Conservation (phyloP, 37 sponge, comb jelly and placozoan species). For the Diacarnus erythraeanus region DNA sequence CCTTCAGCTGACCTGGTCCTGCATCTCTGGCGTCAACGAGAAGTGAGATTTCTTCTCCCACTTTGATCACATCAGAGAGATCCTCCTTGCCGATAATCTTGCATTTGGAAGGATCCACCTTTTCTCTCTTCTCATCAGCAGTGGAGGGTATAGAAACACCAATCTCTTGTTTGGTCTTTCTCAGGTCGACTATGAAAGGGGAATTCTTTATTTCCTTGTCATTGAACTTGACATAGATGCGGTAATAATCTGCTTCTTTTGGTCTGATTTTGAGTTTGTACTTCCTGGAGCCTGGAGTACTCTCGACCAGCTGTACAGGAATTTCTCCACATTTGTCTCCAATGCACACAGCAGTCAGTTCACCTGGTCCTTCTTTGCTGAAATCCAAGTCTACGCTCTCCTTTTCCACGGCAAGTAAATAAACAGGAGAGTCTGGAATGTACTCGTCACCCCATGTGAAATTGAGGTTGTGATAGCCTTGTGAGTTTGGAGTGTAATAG, state of each 20-base stretch:
- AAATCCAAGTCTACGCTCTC: conserved; percentile 21
- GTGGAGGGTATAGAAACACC: conserved; percentile 32
- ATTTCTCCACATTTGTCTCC: conserved; percentile 48
- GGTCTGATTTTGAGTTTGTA: conserved; percentile 30
- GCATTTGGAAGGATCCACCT: conserved; percentile 48
- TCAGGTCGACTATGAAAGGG: conserved; percentile 44
- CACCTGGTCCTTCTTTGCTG: conserved; percentile 32
- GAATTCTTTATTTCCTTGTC: conserved; percentile 45
- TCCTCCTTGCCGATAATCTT: conserved; percentile 25
- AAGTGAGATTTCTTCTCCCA: conserved; percentile 49
- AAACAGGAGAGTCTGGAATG: not conserved
- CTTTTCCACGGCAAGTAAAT: too few species aligned
- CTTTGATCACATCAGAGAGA: conserved; percentile 1
- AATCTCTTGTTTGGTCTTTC: conserved; percentile 6
- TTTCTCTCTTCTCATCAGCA: conserved; percentile 11
- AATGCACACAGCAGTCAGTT: conserved; percentile 42
- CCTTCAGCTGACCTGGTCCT: conserved; percentile 72
- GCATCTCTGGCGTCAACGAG: conserved; percentile 60
- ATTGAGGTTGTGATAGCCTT: conserved; percentile 48
- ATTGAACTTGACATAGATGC: conserved; percentile 23
- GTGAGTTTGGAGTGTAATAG: conserved; percentile 44
- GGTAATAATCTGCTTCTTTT: conserved; percentile 32
- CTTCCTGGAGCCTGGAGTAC: conserved; percentile 4
- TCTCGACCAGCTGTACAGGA: conserved; percentile 13
- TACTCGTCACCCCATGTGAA: conserved; percentile 25